phyloP scores from a whole-genome alignment of 2,888 invertebrate species.

The Leptodirus hochenwartii region DNA sequence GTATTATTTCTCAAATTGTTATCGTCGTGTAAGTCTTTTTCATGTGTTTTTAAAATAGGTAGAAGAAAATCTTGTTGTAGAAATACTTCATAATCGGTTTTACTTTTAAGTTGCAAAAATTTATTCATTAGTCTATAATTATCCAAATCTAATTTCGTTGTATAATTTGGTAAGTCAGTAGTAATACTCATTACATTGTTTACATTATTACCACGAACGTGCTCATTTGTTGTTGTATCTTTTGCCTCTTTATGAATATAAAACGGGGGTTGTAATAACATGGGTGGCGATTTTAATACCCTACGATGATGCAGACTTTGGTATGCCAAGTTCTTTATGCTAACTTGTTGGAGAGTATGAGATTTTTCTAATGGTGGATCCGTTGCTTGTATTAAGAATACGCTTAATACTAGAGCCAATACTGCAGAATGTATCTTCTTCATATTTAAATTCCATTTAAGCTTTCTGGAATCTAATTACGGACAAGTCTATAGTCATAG shows the following conservation, averaged over 20 bases:
- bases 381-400: constrained; percentile 26
- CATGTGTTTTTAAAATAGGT: constrained; percentile 22
- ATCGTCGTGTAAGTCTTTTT: constrained; percentile 10
- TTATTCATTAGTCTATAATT: constrained; percentile 17
- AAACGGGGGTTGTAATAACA: background rate
- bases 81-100: constrained; percentile 21
- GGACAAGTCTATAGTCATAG: too few species aligned
- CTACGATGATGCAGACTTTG: constrained; percentile 10
- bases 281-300: constrained; percentile 10
- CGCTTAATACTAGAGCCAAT: constrained; percentile 24
- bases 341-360: constrained; percentile 8
- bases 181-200: too few species aligned
- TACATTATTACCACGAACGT: too few species aligned
- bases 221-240: too few species aligned
- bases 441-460: constrained; percentile 21
- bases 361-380: constrained; percentile 21
- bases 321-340: constrained; percentile 10
- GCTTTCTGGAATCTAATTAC: too few species aligned
- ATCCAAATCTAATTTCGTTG: too few species aligned
- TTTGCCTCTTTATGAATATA: too few species aligned
- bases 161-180: too few species aligned
- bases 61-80: constrained; percentile 23
- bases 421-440: constrained; percentile 26
- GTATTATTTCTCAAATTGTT: constrained; percentile 3
- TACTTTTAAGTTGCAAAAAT: constrained; percentile 19